Conservation (phyloP, 2,888 invertebrate species). For the Plebejus melissa region DNA sequence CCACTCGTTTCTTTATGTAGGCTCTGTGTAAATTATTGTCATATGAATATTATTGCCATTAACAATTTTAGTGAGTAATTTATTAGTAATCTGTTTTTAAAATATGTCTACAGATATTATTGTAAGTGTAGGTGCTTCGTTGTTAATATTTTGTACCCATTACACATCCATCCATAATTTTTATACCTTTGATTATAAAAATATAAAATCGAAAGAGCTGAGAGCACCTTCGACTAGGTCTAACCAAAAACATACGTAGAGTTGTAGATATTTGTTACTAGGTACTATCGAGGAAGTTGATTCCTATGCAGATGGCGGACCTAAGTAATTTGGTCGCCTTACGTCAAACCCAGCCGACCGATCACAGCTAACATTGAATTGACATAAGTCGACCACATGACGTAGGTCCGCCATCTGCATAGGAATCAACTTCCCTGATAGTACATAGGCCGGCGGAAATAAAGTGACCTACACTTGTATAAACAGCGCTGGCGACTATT, state of each 20-base stretch:
- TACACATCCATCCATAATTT: conserved; percentile 22
- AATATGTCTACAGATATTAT: not conserved
- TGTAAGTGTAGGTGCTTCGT: conserved; percentile 15
- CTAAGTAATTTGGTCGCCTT: too few relatives aligned
- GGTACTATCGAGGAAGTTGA: too few relatives aligned
- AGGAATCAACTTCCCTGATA: too few relatives aligned
- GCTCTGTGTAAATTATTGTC: conserved; percentile 30
- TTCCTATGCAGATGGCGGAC: too few relatives aligned
- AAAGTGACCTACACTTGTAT: too few relatives aligned
- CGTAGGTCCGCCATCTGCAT: too few relatives aligned
- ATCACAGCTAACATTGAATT: too few relatives aligned
- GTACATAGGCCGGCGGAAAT: too few relatives aligned
- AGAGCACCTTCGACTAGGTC: conserved; percentile 9
- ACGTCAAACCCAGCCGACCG: too few relatives aligned
- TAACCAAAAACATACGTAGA: conserved; percentile 3
- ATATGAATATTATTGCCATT: conserved; percentile 2
- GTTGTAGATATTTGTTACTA: conserved; percentile 8
- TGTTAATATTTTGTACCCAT: conserved; percentile 22
- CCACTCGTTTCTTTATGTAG: conserved; percentile 47
- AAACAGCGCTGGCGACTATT: too few relatives aligned
- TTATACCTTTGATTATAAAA: conserved; percentile 16
- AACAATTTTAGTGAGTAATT: conserved; percentile 14
- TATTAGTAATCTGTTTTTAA: conserved; percentile 12
- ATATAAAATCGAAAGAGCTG: conserved; percentile 1
- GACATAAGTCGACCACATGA: too few relatives aligned